Base-by-base conservation (phyloP, 2,888 invertebrate species). In the Chironomus tentans region DNA sequence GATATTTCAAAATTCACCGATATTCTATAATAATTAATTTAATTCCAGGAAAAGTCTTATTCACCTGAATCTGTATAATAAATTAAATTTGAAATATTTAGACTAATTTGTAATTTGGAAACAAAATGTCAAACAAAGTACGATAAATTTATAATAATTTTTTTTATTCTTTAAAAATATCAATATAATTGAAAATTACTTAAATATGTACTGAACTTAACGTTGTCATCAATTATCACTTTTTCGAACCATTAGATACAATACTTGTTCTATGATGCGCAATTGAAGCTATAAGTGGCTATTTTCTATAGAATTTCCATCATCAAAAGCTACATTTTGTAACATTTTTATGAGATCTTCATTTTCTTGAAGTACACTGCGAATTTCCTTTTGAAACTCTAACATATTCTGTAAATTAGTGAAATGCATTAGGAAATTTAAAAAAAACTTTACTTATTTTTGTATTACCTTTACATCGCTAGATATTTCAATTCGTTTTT, bases 351-450 rank as follows among this genome's bases (percentile, higher is more conserved):
- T 81, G 6, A 83, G 77, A 76, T 82, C 80, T n/a, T 80, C 79
- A 79, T 84, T 84, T 75, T 82, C 80, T 38, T 79, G 79, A 79
- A 84, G 78, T 13, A 83, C 80, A 56, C 78, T 78, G 77, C 80
- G 79, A 2, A 83, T 80, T 76, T 83, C 84, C 18, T 80, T 79
- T 77, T 83, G 82, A 62, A 82, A 81, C 61, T 82, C 81, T 77
- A 81, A 81, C 79, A 84, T 81, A 76, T 79, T 79, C 81, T 82
- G 15, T 46, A 76, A 76, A 77, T 70, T 50, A 77, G 21, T 62
- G 10, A 22, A 65, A 28, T 10, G 38, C 38, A 38, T 38, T 10
- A 28, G 38, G 2, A 18, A 24, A 62, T 3, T 15, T n/a, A 50
- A n/a, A 50, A 50, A 3, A 15, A 62, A 24, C 4, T 72, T 24